Conservation (phyloP, 2,113 vertebrate genomes). For the Otocyon megalotis region DNA sequence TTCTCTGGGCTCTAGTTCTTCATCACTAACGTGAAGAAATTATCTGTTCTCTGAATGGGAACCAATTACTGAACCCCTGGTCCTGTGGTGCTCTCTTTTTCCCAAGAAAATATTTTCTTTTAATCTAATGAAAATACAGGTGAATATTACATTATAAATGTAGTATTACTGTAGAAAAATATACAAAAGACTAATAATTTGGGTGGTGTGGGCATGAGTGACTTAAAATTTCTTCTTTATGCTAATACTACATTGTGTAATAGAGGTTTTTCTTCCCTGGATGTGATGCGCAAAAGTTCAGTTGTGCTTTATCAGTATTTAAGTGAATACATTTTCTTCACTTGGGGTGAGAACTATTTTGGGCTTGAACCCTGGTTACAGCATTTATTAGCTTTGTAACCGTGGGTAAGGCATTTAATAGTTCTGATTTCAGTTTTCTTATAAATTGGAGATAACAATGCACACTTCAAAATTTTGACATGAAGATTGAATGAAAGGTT, state of each 20-base stretch:
- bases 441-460: not conserved
- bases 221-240: not conserved
- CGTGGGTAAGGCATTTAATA: not conserved
- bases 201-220: not conserved
- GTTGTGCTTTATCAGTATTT: conserved; percentile 54
- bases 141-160: conserved; percentile 21
- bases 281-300: not conserved
- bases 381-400: conserved; percentile 30
- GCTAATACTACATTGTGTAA: not conserved
- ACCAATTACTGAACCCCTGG: not conserved
- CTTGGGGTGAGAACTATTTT: conserved; percentile 8
- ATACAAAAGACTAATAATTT: conserved; percentile 8
- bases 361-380: not conserved
- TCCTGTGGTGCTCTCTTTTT: not conserved
- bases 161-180: conserved; percentile 17
- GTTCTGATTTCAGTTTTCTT: conserved; percentile 34
- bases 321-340: conserved; percentile 51
- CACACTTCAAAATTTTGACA: not conserved
- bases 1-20: conserved; percentile 37
- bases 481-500: conserved; percentile 44
- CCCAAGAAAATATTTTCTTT: not conserved
- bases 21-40: not conserved
- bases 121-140: conserved; percentile 24
- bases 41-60: not conserved
- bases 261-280: conserved; percentile 19